These are phyloP conservation scores for Cecidostiba fungosa DNA, from an alignment of 2,888 invertebrate genomes.

Conservation along the genomic window DNA sequence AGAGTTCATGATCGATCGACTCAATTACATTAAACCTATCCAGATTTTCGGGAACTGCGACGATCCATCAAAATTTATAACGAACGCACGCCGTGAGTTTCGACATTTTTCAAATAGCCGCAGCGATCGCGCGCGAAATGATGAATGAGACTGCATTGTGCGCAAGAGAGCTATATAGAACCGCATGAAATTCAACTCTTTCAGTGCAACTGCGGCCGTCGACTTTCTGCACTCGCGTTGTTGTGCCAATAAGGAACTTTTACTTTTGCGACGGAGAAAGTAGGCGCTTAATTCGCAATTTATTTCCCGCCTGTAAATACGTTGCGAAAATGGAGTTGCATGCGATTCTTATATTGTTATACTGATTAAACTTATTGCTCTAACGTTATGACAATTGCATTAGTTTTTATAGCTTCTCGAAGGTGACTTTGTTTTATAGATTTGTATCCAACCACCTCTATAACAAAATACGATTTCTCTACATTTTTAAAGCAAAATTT, in stretches of 20 bases:
- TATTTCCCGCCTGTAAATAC: constrained; percentile 62
- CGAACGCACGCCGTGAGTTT: background rate
- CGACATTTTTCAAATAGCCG: constrained; percentile 2
- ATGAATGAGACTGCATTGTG: constrained; percentile 44
- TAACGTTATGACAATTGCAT: too few species aligned
- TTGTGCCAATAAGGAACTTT: constrained; percentile 70
- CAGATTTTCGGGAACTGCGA: background rate
- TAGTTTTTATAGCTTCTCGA: too few species aligned
- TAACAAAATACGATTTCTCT: too few species aligned
- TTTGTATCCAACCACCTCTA: background rate
- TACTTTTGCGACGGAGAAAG: constrained; percentile 77
- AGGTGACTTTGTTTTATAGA: background rate
- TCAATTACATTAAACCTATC: background rate
- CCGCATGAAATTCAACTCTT: constrained; percentile 55
- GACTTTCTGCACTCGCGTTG: constrained; percentile 41
- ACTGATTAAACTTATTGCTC: background rate
- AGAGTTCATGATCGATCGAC: background rate
- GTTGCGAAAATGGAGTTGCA: constrained; percentile 44
- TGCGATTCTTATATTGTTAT: constrained; percentile 9
- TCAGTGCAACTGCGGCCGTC: constrained; percentile 16
- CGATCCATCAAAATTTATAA: constrained; percentile 36
- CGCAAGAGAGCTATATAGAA: constrained; percentile 14
- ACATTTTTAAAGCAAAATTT: too few species aligned
- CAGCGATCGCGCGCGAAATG: constrained; percentile 21
- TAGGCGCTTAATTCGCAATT: constrained; percentile 67